These are phyloP conservation scores for Penaeus chinensis DNA, from an alignment of 1,140 invertebrate species.

Conservation along the genomic window DNA sequence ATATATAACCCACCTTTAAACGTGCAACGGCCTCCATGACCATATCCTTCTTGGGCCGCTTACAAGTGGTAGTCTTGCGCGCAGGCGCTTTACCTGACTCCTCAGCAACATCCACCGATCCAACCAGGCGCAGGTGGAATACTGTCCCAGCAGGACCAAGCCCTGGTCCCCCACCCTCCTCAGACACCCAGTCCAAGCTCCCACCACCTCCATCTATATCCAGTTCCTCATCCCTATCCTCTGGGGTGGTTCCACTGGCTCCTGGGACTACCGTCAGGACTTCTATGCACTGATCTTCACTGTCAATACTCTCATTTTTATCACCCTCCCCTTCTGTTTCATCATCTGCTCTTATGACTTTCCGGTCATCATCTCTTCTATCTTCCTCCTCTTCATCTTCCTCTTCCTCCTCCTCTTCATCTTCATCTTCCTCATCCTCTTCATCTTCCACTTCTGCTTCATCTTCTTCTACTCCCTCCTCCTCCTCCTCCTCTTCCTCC, in stretches of 20 bases:
- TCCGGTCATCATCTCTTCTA: conserved; percentile 50
- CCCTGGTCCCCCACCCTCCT: conserved; percentile 64
- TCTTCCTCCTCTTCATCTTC: conserved; percentile 61
- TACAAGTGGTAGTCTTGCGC: conserved; percentile 66
- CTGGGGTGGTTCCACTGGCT: conserved; percentile 67
- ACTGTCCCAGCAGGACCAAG: conserved; percentile 75
- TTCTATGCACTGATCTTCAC: conserved; percentile 69
- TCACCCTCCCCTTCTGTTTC: conserved; percentile 64
- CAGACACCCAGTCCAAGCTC: conserved; percentile 67
- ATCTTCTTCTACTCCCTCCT: conserved; percentile 29
- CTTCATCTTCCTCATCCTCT: conserved; percentile 46
- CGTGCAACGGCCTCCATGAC: conserved; percentile 96
- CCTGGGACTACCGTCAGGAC: conserved; percentile 66
- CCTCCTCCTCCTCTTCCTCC: conserved; percentile 35
- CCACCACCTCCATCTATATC: conserved; percentile 52
- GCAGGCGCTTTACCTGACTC: conserved; percentile 68
- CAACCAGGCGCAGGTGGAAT: conserved; percentile 84
- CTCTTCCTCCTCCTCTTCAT: conserved; percentile 53
- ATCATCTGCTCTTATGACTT: conserved; percentile 50
- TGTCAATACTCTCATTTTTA: conserved; percentile 66
- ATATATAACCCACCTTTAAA: conserved; percentile 85
- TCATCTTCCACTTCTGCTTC: conserved; percentile 12
- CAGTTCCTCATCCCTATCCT: conserved; percentile 68
- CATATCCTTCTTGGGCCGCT: conserved; percentile 87
- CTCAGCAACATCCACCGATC: conserved; percentile 87